phyloP scores from a whole-genome alignment of 2,113 vertebrate species.

The Leucosticte australis region DNA sequence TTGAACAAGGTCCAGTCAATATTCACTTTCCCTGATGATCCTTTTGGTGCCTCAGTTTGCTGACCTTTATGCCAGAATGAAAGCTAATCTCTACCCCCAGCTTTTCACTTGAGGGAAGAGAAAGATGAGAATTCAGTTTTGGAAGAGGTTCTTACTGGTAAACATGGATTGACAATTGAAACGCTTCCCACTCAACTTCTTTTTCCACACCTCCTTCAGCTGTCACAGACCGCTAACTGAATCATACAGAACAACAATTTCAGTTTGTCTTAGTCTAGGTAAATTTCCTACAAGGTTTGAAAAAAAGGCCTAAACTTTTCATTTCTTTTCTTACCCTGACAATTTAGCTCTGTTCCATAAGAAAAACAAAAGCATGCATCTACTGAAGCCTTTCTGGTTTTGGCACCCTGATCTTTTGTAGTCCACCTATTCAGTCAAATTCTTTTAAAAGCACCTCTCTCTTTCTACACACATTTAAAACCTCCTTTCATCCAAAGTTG shows the following conservation, averaged over 20 bases:
- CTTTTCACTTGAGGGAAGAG: not conserved
- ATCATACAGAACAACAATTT: not conserved
- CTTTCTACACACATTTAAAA: not conserved
- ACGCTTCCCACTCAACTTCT: not conserved
- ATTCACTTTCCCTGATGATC: not conserved
- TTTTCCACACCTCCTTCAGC: conserved; percentile 1
- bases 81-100: conserved; percentile 1
- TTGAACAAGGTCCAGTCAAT: not conserved
- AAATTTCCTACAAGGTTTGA: not conserved
- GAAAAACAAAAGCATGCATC: not conserved
- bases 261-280: not conserved
- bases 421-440: not conserved
- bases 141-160: not conserved
- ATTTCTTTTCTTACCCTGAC: not conserved
- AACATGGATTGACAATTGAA: not conserved
- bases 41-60: not conserved
- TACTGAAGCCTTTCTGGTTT: not conserved
- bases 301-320: not conserved
- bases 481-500: not conserved
- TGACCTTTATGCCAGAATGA: not conserved
- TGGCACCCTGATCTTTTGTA: not conserved
- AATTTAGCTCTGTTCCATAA: not conserved
- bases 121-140: not conserved
- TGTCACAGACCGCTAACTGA: not conserved
- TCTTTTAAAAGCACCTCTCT: not conserved